Evolutionary conservation across 1,140 invertebrate species (phyloP).

Genomic region (Dolichoris vasculosae): DNA sequence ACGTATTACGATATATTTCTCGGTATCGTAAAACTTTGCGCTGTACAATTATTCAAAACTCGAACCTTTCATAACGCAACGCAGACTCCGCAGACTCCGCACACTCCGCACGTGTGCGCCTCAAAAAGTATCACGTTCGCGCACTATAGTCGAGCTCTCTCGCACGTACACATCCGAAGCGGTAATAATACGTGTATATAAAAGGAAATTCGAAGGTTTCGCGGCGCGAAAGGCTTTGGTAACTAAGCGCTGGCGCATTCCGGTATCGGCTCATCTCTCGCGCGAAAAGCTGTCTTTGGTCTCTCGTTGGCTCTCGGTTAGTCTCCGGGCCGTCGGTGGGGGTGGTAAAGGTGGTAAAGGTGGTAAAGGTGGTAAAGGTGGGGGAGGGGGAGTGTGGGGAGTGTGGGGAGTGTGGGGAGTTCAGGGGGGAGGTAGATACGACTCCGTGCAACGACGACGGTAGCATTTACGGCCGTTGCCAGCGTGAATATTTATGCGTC

Average conservation of each 20-base stretch:
- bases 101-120: not conserved
- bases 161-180: not conserved
- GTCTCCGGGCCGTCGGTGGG: not conserved
- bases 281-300: not conserved
- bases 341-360: conserved; percentile 1
- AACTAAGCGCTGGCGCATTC: not conserved
- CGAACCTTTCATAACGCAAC: conserved; percentile 24
- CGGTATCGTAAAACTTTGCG: conserved; percentile 24
- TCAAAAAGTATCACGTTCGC: conserved; percentile 32
- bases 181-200: not conserved
- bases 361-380: not conserved
- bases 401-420: not conserved
- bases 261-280: not conserved
- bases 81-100: not conserved
- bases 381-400: not conserved
- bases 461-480: conserved; percentile 71
- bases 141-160: conserved; percentile 18
- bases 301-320: not conserved
- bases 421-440: conserved; percentile 24
- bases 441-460: conserved; percentile 61
- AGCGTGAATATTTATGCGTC: conserved; percentile 73
- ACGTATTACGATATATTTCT: conserved; percentile 11
- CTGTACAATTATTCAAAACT: conserved; percentile 43
- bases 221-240: not conserved
- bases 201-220: conserved; percentile 42